A percentile compares a stretch with the other conserved stretches of the same genome.
Conservation (phyloP, 2,888 invertebrate species). For the Lithophane leautieri region DNA sequence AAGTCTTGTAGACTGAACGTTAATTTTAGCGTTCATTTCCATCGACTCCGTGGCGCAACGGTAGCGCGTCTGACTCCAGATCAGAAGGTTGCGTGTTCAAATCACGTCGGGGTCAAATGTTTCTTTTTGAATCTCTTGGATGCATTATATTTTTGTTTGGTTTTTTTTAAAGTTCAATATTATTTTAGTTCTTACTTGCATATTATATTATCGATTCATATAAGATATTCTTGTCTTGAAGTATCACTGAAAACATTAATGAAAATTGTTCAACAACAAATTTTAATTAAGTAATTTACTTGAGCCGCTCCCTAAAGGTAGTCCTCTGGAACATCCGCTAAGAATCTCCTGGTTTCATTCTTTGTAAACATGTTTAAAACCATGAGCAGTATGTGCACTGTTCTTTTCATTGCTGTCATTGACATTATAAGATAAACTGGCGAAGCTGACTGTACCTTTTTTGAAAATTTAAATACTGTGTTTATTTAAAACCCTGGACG, state of each 20-base stretch:
- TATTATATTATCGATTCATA: not conserved
- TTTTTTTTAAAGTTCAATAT: not conserved
- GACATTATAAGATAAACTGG: not conserved
- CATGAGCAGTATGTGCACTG: not conserved
- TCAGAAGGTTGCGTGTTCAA: conserved; percentile 99
- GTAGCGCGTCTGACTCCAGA: conserved; percentile 99
- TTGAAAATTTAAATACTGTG: not conserved
- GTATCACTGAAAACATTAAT: not conserved
- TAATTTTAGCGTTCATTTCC: rapidly evolving
- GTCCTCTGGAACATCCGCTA: not conserved
- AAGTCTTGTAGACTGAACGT: not conserved
- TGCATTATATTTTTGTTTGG: conserved; percentile 14
- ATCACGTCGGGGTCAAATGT: conserved; percentile 97
- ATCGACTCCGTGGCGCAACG: conserved; percentile 98
- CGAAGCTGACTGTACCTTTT: not conserved
- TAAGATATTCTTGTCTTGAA: not conserved
- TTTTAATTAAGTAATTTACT: not conserved
- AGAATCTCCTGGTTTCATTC: not conserved
- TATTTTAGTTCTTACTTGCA: not conserved
- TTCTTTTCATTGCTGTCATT: not conserved
- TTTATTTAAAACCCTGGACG: not conserved
- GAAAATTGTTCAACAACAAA: too few relatives aligned
- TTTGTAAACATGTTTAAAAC: not conserved
- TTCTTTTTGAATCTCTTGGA: conserved; percentile 15
- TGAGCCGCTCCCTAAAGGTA: not conserved